phyloP scores from a whole-genome alignment of 1,140 invertebrate species.

The Cyrtorhinus lividipennis region DNA sequence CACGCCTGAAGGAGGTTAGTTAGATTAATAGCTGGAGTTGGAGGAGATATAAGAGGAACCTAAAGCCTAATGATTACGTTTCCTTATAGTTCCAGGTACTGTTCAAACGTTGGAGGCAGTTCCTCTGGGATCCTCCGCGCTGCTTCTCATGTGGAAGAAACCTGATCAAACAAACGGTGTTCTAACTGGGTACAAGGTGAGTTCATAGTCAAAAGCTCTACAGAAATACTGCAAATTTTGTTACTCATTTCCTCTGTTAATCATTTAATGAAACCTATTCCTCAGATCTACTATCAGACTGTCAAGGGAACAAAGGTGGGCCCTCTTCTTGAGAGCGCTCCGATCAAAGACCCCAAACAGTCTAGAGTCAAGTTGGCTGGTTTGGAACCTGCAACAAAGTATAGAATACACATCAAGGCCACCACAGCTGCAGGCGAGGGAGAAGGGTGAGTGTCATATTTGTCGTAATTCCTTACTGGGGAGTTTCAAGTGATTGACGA shows the following conservation, averaged over 20 bases:
- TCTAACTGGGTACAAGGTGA: constrained; percentile 70
- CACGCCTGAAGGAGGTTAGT: constrained; percentile 73
- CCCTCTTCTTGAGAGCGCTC: constrained; percentile 51
- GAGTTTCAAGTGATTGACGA: neutral
- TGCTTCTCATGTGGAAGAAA: constrained; percentile 79
- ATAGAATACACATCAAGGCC: constrained; percentile 69
- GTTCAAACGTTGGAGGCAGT: constrained; percentile 69
- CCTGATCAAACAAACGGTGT: constrained; percentile 87
- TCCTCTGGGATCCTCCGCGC: constrained; percentile 74
- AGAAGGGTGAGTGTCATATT: constrained; percentile 39
- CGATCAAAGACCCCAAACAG: constrained; percentile 57
- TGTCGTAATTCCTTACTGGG: too few species aligned
- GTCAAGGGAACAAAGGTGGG: constrained; percentile 56
- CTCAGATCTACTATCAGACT: constrained; percentile 63
- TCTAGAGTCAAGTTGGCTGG: constrained; percentile 72
- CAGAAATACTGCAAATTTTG: too few species aligned
- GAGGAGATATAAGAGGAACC: neutral
- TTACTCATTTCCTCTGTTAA: too few species aligned
- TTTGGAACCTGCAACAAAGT: constrained; percentile 71
- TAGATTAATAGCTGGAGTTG: too few species aligned
- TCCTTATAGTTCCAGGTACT: constrained; percentile 64
- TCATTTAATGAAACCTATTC: too few species aligned
- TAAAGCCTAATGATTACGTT: too few species aligned
- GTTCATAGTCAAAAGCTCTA: too few species aligned
- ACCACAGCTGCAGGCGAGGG: constrained; percentile 73